A percentile compares a stretch with the other conserved stretches of the same genome.
phyloP scores from a whole-genome alignment of 2,113 vertebrate genomes.

The Balaenoptera acutorostrata region DNA sequence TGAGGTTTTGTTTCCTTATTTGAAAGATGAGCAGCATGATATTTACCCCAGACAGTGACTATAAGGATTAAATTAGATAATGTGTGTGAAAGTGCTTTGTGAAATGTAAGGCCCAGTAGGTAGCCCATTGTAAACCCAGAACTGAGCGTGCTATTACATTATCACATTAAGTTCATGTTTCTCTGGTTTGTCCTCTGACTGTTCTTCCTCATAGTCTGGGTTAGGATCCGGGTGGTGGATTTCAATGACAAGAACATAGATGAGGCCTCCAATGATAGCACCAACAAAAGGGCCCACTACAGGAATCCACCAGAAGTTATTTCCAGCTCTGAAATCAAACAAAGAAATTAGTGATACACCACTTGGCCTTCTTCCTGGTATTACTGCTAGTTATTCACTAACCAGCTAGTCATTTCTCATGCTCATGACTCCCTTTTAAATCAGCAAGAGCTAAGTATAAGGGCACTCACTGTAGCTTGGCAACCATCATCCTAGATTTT shows the following conservation, averaged over 20 bases:
- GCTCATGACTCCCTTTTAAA: neutral
- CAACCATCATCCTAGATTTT: neutral
- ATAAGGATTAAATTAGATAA: neutral
- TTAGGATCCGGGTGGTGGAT: slow-evolving; percentile 85
- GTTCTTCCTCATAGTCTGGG: slow-evolving; percentile 62
- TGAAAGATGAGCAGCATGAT: neutral
- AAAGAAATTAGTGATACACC: neutral
- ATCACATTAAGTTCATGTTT: slow-evolving; percentile 90
- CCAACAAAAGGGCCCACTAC: slow-evolving; percentile 91
- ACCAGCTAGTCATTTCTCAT: neutral
- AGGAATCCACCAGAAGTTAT: slow-evolving; percentile 97
- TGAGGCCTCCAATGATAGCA: slow-evolving; percentile 84
- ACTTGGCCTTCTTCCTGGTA: neutral
- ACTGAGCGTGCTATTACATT: slow-evolving; percentile 64
- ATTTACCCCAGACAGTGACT: neutral
- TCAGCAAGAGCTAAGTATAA: neutral
- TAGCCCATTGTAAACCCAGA: neutral
- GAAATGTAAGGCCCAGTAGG: neutral
- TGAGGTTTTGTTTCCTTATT: neutral
- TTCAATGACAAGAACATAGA: slow-evolving; percentile 90
- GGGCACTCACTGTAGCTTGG: neutral
- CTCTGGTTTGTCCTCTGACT: slow-evolving; percentile 79
- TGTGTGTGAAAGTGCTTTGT: neutral
- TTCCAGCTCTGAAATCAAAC: slow-evolving; percentile 84
- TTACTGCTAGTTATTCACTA: neutral